Percentiles rank a stretch among this genome's conserved stretches.
Evolutionary conservation across 2,888 invertebrate species (phyloP).

Genomic region (Drosophila crucigera): DNA sequence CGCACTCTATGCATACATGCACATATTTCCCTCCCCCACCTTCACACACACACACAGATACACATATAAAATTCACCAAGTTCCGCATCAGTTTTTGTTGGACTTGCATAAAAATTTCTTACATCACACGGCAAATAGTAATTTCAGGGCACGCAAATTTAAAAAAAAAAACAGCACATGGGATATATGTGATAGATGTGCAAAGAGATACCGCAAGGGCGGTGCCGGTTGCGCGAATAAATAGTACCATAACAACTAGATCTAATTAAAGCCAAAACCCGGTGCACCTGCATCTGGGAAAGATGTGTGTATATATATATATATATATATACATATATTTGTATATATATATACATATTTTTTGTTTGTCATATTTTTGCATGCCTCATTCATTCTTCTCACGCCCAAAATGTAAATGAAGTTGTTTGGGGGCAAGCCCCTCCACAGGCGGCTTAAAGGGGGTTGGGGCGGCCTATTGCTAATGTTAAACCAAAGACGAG

Average conservation of each 20-base stretch:
- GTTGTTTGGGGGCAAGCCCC: constrained; percentile 44
- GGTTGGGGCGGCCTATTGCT: constrained; percentile 31
- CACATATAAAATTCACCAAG: constrained; percentile 20
- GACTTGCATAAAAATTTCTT: constrained; percentile 51
- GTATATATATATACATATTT: constrained; percentile 36
- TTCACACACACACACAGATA: background rate
- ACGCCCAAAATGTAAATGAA: constrained; percentile 79
- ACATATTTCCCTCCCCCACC: background rate
- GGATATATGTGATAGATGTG: constrained; percentile 38
- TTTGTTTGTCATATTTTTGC: constrained; percentile 56
- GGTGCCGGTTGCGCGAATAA: constrained; percentile 37
- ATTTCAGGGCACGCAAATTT: constrained; percentile 69
- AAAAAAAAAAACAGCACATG: constrained; percentile 33
- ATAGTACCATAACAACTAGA: constrained; percentile 35
- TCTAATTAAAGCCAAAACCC: constrained; percentile 51
- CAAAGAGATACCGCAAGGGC: constrained; percentile 54
- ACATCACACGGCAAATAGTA: constrained; percentile 41
- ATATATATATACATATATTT: background rate
- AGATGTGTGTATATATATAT: constrained; percentile 16
- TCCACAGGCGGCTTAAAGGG: background rate
- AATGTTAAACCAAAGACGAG: constrained; percentile 60
- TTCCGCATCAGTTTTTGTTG: constrained; percentile 57
- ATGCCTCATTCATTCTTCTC: constrained; percentile 67
- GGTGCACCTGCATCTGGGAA: constrained; percentile 55
- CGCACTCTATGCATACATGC: constrained; percentile 8